Evolutionary conservation across 2,888 invertebrate species (phyloP).

Genomic region (Odiellus spinosus): DNA sequence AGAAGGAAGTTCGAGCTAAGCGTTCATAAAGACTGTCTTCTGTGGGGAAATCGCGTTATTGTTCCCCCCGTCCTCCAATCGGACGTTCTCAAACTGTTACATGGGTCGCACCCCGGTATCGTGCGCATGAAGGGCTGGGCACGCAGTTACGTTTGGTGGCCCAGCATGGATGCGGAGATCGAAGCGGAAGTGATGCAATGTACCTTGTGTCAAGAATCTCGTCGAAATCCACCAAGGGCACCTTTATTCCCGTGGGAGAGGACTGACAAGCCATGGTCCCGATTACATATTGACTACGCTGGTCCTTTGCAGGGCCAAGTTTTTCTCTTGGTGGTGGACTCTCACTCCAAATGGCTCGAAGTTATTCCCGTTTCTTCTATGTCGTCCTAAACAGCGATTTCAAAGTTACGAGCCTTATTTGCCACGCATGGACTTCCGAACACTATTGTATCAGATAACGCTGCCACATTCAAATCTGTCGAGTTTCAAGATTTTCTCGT

Average conservation of each 20-base stretch:
- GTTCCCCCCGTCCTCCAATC: too few relatives aligned
- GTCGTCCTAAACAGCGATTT: background rate
- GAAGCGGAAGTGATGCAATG: too few relatives aligned
- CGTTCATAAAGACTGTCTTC: too few relatives aligned
- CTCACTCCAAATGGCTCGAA: slow-evolving; percentile 15
- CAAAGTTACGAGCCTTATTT: background rate
- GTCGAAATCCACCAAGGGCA: background rate
- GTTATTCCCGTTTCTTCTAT: background rate
- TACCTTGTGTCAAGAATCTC: too few relatives aligned
- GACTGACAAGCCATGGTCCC: background rate
- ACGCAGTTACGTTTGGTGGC: background rate
- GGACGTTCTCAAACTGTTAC: too few relatives aligned
- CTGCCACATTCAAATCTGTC: slow-evolving; percentile 4
- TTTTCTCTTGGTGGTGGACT: slow-evolving; percentile 13
- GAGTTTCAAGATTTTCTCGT: slow-evolving; percentile 16
- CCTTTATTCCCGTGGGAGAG: background rate
- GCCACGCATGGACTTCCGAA: background rate
- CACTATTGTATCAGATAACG: background rate
- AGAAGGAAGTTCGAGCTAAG: too few relatives aligned
- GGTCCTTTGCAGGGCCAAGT: background rate
- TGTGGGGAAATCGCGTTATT: too few relatives aligned
- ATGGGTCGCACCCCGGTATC: too few relatives aligned
- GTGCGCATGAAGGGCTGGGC: background rate
- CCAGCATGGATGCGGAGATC: too few relatives aligned
- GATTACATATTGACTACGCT: background rate